Conservation (phyloP, 1,140 invertebrate genomes). For the Pteromalus puparum region DNA sequence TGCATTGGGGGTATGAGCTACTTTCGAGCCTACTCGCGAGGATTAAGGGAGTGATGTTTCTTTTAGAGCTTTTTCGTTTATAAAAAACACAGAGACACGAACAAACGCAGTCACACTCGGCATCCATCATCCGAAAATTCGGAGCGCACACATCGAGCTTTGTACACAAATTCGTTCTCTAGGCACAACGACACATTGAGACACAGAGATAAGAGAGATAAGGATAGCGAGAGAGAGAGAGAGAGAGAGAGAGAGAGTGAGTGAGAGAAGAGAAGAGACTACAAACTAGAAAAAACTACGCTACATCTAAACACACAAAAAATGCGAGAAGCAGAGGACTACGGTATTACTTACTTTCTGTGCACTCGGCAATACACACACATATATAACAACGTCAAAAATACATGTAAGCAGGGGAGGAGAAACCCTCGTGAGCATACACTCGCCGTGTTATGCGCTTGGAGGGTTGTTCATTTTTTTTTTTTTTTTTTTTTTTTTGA, state of each 20-base stretch:
- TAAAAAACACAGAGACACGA: background rate
- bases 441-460: background rate
- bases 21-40: background rate
- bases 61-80: background rate
- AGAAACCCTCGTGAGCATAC: background rate
- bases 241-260: no score
- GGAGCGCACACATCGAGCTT: background rate
- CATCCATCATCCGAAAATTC: background rate
- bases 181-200: background rate
- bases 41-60: no score
- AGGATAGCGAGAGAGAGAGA: no score
- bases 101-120: background rate
- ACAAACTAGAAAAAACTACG: background rate
- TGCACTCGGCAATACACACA: slow-evolving; percentile 15
- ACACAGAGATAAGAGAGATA: background rate
- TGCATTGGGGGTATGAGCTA: background rate
- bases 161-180: background rate
- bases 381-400: background rate
- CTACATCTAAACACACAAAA: background rate
- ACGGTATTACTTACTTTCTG: slow-evolving; percentile 42
- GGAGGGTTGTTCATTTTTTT: no score
- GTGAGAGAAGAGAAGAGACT: background rate
- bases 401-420: background rate
- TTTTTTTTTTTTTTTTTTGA: no score
- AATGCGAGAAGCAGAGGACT: background rate